phyloP scores from a whole-genome alignment of 2,113 vertebrate species.

The Callocephalon fimbriatum region DNA sequence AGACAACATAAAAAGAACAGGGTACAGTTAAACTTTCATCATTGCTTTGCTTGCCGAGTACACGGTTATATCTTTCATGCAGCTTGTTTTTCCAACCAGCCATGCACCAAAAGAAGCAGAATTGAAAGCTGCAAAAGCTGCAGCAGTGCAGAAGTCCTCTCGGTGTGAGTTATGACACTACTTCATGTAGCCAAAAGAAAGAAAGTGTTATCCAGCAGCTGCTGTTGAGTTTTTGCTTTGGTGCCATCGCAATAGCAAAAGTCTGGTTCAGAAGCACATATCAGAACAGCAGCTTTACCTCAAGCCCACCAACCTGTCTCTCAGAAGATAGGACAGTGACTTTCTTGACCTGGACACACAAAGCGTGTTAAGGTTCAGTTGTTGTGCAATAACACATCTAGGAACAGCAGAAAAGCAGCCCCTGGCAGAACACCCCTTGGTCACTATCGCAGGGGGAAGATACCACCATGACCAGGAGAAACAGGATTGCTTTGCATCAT shows the following conservation, averaged over 20 bases:
- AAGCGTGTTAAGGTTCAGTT: slow-evolving; percentile 77
- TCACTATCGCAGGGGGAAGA: not conserved
- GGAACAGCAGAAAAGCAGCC: slow-evolving; percentile 47
- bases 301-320: slow-evolving; percentile 84
- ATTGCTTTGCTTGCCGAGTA: slow-evolving; percentile 72
- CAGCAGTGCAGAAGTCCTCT: slow-evolving; percentile 68
- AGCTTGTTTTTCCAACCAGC: slow-evolving; percentile 77
- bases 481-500: not conserved
- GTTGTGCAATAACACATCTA: slow-evolving; percentile 42
- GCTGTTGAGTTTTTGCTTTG: slow-evolving; percentile 70
- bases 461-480: not conserved
- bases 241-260: slow-evolving; percentile 77
- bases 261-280: slow-evolving; percentile 69
- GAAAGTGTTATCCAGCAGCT: slow-evolving; percentile 72
- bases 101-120: slow-evolving; percentile 80
- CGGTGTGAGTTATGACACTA: slow-evolving; percentile 62
- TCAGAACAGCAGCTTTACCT: slow-evolving; percentile 83
- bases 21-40: slow-evolving; percentile 81
- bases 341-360: slow-evolving; percentile 87
- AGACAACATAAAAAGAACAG: slow-evolving; percentile 88
- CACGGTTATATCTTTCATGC: slow-evolving; percentile 76
- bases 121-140: slow-evolving; percentile 77
- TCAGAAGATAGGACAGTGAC: slow-evolving; percentile 78
- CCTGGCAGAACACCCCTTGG: not conserved
- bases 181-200: slow-evolving; percentile 72